Evolutionary conservation across 2,113 vertebrate species (phyloP), one percentile per base, ranked within the genome.

Genomic region (Ptilonorhynchus violaceus): DNA sequence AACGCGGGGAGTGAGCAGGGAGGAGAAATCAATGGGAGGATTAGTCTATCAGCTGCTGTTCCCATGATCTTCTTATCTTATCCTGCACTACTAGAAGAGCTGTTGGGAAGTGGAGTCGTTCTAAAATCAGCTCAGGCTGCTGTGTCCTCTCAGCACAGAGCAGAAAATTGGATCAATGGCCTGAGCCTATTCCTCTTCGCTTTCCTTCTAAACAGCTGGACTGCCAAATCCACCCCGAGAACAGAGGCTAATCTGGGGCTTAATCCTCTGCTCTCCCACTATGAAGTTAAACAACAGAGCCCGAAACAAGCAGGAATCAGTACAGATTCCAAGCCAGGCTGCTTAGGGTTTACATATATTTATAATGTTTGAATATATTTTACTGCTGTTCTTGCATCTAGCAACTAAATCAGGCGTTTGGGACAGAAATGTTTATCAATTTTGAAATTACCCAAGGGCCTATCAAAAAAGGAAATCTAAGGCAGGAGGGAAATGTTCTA

Each of bases 1-100:
- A 98, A 95, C 75, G 41, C 91, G 83, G 97, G 73, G 91, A 92
- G 92, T 94, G 92, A 96, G 96, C 87, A 97, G 85, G 96, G 88
- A 93, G 81, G 69, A 96, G 91, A 96, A 96, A 94, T 97, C 93
- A 95, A 91, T 75, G 73, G 87, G 69, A 79, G 88, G 78, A 96
- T 93, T 96, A 95, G 86, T 96, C 76, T 37, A 64, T 95, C 92
- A 92, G 89, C 88, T 96, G 76, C 92, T 85, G 56, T 73, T 93
- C 83, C 79, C 90, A 82, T 74, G 91, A 89, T 68, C 11, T 46
- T 62, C 90, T 76, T 59, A 85, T 64, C 60, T 35, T 85, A 52
- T 56, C 56, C 67, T 80, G 53, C 56, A 55, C 89, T 84, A 30
- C 11, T 14, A 47, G 41, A 33, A 76, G 63, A 93, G 72, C 55